Conservation (phyloP, 2,113 vertebrate genomes). For the Lepisosteus oculatus region DNA sequence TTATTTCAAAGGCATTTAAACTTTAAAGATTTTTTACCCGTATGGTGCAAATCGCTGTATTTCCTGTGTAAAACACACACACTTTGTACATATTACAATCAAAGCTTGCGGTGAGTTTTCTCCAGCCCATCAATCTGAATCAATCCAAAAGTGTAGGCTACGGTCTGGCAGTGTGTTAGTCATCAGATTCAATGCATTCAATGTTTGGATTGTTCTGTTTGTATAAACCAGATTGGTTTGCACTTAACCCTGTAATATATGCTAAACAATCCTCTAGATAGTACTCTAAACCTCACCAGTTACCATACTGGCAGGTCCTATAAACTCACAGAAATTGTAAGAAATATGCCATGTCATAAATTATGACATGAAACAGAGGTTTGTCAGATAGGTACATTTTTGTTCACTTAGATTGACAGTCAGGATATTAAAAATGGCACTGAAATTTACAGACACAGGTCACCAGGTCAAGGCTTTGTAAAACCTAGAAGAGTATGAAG, state of each 20-base stretch:
- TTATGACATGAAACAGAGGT: conserved; percentile 50
- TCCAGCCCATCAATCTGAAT: conserved; percentile 72
- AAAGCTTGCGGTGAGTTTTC: conserved; percentile 65
- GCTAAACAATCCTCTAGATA: conserved; percentile 69
- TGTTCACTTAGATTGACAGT: conserved; percentile 31
- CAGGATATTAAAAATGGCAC: conserved; percentile 50
- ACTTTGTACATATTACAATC: conserved; percentile 59
- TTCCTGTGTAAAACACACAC: no score
- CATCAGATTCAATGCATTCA: conserved; percentile 63
- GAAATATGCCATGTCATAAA: conserved; percentile 63
- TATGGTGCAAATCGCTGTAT: no score
- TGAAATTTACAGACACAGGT: conserved; percentile 40
- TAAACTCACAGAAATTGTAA: conserved; percentile 46
- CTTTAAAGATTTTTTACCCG: no score
- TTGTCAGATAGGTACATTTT: conserved; percentile 32
- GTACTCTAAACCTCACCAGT: conserved; percentile 56
- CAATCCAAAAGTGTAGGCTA: conserved; percentile 35
- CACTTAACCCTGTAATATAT: conserved; percentile 77
- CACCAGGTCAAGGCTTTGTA: conserved; percentile 36
- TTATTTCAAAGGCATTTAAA: no score
- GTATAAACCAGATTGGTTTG: conserved; percentile 76
- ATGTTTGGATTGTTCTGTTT: conserved; percentile 74
- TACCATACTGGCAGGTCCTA: conserved; percentile 60
- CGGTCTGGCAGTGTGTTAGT: conserved; percentile 52
- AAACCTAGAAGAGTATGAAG: conserved; percentile 17